Conservation (phyloP, 2,797 vertebrate genomes). For the Myotis daubentonii region DNA sequence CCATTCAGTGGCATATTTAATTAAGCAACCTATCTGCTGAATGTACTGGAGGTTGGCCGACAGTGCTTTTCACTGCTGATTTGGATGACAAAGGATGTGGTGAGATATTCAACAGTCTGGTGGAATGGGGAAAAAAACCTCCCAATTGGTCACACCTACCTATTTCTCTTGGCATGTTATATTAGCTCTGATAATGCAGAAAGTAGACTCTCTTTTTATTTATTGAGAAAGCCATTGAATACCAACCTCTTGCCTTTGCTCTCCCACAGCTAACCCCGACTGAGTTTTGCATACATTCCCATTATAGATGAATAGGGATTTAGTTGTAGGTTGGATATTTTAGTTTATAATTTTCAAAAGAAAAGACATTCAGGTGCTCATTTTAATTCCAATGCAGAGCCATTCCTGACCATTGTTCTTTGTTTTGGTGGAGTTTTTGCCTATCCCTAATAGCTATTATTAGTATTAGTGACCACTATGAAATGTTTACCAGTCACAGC, state of each 20-base stretch:
- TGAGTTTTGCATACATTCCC: conserved; percentile 63
- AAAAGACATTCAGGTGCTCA: not conserved
- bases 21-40: conserved; percentile 74
- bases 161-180: conserved; percentile 28
- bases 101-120: conserved; percentile 51
- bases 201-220: conserved; percentile 60
- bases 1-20: conserved; percentile 75
- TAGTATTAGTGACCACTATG: not conserved
- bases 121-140: conserved; percentile 58
- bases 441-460: conserved; percentile 6
- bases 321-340: conserved; percentile 58
- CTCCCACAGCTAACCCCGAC: conserved; percentile 44
- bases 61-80: conserved; percentile 65
- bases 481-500: not conserved
- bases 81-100: conserved; percentile 61
- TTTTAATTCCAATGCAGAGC: conserved; percentile 25
- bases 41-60: conserved; percentile 49
- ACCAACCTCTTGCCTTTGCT: conserved; percentile 27
- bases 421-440: conserved; percentile 28
- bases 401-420: not conserved
- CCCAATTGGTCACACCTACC: conserved; percentile 75
- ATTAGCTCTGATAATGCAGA: not conserved
- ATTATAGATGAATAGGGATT: not conserved
- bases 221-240: conserved; percentile 48
- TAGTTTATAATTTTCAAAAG: not conserved